Evolutionary conservation across 2,888 invertebrate species (phyloP).

Genomic region (Ophion slaviceki): DNA sequence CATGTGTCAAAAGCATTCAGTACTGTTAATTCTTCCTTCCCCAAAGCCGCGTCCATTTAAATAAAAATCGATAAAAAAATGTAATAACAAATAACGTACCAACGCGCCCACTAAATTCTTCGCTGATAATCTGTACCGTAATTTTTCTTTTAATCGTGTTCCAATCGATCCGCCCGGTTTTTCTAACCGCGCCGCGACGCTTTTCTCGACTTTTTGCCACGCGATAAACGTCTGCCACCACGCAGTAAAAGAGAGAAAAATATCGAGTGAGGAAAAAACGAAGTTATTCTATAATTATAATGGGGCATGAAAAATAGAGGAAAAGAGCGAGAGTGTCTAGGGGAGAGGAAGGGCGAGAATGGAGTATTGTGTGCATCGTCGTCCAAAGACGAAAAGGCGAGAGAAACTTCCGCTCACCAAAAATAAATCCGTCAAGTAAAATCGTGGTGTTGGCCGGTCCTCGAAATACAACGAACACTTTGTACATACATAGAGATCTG

Average conservation of each 20-base stretch:
- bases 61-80: background rate
- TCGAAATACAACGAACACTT: conserved; percentile 16
- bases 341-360: background rate
- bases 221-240: conserved; percentile 22
- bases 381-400: conserved; percentile 1
- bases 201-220: conserved; percentile 29
- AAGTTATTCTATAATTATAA: conserved; percentile 45
- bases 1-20: conserved; percentile 69
- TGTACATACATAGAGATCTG: background rate
- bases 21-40: conserved; percentile 32
- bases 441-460: background rate
- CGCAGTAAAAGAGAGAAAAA: background rate
- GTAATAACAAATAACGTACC: no score
- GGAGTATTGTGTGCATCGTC: background rate
- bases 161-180: conserved; percentile 28
- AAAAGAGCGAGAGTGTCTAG: background rate
- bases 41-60: background rate
- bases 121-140: background rate
- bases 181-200: conserved; percentile 58
- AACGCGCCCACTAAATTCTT: background rate
- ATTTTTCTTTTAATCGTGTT: background rate
- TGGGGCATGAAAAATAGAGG: background rate
- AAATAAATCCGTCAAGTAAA: conserved; percentile 55
- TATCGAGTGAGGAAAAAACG: conserved; percentile 41
- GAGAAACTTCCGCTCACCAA: conserved; percentile 48